Evolutionary conservation across 2,888 invertebrate genomes (phyloP), one percentile per base, ranked within the genome.

Genomic region (Phengaris alcon): DNA sequence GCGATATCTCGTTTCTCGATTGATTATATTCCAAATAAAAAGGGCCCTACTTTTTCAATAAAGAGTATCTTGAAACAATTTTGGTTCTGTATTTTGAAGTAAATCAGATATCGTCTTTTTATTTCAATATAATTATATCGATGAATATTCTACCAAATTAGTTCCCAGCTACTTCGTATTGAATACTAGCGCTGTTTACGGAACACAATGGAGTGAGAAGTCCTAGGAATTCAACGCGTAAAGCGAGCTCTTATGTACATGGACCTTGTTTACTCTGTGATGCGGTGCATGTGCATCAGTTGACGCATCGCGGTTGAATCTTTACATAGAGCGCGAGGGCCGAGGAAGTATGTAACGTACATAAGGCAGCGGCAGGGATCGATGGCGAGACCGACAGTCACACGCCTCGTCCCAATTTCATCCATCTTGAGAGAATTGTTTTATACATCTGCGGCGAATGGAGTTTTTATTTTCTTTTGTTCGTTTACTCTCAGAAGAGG

Each of bases 301-400:
- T 91, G 91, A 91, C 91, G 91, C 92, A 91, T 91, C 90, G 90
- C 90, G 86, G 89, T 90, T 89, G 89, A 90, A 90, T 90, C 90
- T 89, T 91, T 87, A 91, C 90, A 91, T 90, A 90, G 85, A 85
- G 85, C 85, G 87, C 86, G 88, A 88, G 88, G 88, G 79, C 80
- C 79, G 81, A 80, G 81, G 80, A 88, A 87, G 85, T 90, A 90
- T 91, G 90, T 91, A 91, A 90, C 89, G 86, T 88, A 92, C 83
- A 90, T 91, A 91, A 90, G 89, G 87, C 88, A 84, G 84, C 89
- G 89, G 87, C 88, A 84, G 84, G 90, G 91, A 91, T 92, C 92
- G 90, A 92, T 93, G 88, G 85, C 84, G 88, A 82, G 85, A 86
- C 84, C 87, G 85, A 86, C 88, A 88, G 87, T 82, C 83, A 82